These are phyloP conservation scores for Papilio machaon DNA, from an alignment of 1,140 invertebrate genomes.

Conservation along the genomic window DNA sequence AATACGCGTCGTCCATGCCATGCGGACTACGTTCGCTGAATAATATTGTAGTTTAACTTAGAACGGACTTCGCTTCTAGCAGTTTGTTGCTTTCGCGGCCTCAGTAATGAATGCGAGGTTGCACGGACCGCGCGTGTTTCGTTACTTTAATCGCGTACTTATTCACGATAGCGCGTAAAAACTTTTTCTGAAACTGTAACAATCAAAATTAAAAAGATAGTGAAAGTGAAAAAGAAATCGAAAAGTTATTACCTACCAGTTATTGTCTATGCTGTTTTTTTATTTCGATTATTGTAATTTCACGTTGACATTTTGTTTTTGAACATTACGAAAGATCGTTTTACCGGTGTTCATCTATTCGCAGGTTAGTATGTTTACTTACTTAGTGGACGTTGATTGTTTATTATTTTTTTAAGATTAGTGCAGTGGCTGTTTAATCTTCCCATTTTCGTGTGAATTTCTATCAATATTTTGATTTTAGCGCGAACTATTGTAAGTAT, in stretches of 20 bases:
- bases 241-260: constrained; percentile 41
- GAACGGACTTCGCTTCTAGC: constrained; percentile 46
- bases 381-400: constrained; percentile 38
- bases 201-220: constrained; percentile 45
- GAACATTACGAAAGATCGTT: constrained; percentile 52
- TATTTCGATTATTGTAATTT: constrained; percentile 52
- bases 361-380: constrained; percentile 62
- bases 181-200: constrained; percentile 54
- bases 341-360: constrained; percentile 55
- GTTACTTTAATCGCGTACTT: constrained; percentile 60
- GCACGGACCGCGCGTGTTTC: constrained; percentile 69
- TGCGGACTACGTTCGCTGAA: constrained; percentile 17
- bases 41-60: constrained; percentile 43
- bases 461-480: neutral
- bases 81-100: constrained; percentile 17
- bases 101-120: constrained; percentile 70
- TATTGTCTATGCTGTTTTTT: constrained; percentile 45
- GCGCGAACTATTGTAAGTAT: neutral
- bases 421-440: constrained; percentile 8
- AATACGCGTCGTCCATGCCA: constrained; percentile 2
- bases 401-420: constrained; percentile 12
- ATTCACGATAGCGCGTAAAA: constrained; percentile 69
- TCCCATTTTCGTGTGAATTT: constrained; percentile 19
- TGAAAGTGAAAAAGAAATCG: constrained; percentile 49
- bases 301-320: constrained; percentile 59